A percentile compares a stretch with the other conserved stretches of the same genome.
These are phyloP conservation scores for Platycnemis pennipes DNA, from an alignment of 2,888 invertebrate species.

Conservation along the genomic window DNA sequence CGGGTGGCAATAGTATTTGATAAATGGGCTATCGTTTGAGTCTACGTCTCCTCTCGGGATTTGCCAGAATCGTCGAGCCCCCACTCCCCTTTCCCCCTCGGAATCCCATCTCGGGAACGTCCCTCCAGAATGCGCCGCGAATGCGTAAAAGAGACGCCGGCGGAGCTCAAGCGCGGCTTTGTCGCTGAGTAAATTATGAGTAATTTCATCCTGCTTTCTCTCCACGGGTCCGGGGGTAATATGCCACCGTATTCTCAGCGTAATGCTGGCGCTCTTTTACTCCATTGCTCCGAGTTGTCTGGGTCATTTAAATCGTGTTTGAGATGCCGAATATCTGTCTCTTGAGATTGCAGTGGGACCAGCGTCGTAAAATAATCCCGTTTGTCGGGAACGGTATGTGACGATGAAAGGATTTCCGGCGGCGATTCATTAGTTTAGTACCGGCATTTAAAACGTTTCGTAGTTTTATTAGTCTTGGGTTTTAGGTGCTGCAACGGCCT, in stretches of 20 bases:
- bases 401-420: not conserved
- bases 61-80: slow-evolving; percentile 40
- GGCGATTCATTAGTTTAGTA: not conserved
- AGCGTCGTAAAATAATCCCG: not conserved
- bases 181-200: not conserved
- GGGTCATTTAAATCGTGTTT: not conserved
- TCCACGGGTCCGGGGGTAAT: not conserved
- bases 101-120: not conserved
- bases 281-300: not conserved
- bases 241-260: not conserved
- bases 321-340: not conserved
- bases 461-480: too few species aligned
- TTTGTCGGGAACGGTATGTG: not conserved
- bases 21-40: slow-evolving; percentile 28
- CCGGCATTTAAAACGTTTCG: not conserved
- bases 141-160: slow-evolving; percentile 9
- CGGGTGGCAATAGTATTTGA: slow-evolving; percentile 32
- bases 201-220: slow-evolving; percentile 2
- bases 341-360: not conserved
- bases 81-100: too few species aligned
- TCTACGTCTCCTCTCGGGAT: not conserved
- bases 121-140: slow-evolving; percentile 31
- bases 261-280: not conserved
- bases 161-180: not conserved
- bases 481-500: too few species aligned